phyloP scores from a whole-genome alignment of 2,113 vertebrate genomes.

The Oryctolagus cuniculus region DNA sequence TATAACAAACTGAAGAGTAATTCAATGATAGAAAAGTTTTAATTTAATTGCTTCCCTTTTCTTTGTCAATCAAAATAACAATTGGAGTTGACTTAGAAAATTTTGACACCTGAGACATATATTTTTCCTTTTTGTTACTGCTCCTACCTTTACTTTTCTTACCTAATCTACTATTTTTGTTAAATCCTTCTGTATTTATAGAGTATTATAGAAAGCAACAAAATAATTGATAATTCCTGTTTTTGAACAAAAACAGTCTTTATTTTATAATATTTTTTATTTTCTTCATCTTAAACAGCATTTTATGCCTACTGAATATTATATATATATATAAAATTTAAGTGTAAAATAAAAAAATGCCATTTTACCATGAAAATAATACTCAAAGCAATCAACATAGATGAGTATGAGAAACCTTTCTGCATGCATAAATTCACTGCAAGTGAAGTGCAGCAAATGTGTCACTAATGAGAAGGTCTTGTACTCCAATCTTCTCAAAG shows the following conservation, averaged over 20 bases:
- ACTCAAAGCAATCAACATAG: neutral
- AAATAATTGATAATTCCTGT: neutral
- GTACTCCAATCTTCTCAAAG: neutral
- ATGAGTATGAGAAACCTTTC: neutral
- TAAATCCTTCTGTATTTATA: neutral
- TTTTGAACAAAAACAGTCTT: neutral
- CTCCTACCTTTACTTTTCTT: neutral
- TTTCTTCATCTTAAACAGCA: neutral
- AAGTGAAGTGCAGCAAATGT: neutral
- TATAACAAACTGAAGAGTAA: neutral
- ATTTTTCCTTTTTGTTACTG: neutral
- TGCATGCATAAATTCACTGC: neutral
- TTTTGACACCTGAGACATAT: accelerated
- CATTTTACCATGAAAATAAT: neutral
- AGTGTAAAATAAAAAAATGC: neutral
- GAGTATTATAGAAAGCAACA: neutral
- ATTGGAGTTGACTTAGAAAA: neutral
- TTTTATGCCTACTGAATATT: neutral
- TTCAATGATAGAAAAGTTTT: neutral
- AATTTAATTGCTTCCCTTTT: neutral
- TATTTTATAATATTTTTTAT: neutral
- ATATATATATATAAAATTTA: neutral
- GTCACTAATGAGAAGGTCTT: neutral
- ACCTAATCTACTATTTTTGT: neutral
- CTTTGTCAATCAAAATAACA: neutral